These are phyloP conservation scores for Melanotus villosus DNA, from an alignment of 2,888 invertebrate genomes.

Conservation along the genomic window DNA sequence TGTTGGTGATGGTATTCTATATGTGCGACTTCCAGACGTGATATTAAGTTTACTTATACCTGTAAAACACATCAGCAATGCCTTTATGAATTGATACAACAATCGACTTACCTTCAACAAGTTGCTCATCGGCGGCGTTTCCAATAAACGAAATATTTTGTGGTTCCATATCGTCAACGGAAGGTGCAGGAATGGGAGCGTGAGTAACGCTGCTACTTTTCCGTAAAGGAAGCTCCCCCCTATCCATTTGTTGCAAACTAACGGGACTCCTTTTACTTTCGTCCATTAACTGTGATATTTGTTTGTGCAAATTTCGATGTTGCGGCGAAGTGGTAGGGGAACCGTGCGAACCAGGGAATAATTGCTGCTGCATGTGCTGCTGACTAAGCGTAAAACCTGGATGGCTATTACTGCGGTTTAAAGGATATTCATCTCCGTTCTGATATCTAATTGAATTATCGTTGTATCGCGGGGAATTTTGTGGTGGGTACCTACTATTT, in stretches of 20 bases:
- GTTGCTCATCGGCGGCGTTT: slow-evolving; percentile 72
- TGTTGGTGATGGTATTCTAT: slow-evolving; percentile 91
- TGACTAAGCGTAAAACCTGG: slow-evolving; percentile 74
- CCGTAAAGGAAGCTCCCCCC: slow-evolving; percentile 60
- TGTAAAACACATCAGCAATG: too few species aligned
- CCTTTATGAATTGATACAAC: too few species aligned
- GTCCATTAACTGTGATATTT: slow-evolving; percentile 70
- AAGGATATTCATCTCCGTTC: slow-evolving; percentile 76
- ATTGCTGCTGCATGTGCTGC: slow-evolving; percentile 68
- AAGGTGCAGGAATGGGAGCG: slow-evolving; percentile 77
- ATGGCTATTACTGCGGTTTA: slow-evolving; percentile 71
- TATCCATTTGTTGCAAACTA: slow-evolving; percentile 70
- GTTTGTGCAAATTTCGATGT: slow-evolving; percentile 74
- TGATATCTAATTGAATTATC: slow-evolving; percentile 70
- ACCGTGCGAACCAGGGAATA: slow-evolving; percentile 68
- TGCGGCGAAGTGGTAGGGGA: slow-evolving; percentile 77
- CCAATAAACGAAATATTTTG: slow-evolving; percentile 95
- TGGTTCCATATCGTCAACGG: slow-evolving; percentile 91
- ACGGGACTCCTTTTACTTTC: slow-evolving; percentile 66
- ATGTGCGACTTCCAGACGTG: slow-evolving; percentile 89
- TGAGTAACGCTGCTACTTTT: slow-evolving; percentile 67
- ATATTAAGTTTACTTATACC: slow-evolving; percentile 86
- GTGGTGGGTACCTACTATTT: slow-evolving; percentile 54
- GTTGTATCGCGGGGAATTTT: slow-evolving; percentile 35
- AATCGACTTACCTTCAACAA: slow-evolving; percentile 62